phyloP scores from a whole-genome alignment of 2,797 vertebrate species.

The Syngnathus acus region DNA sequence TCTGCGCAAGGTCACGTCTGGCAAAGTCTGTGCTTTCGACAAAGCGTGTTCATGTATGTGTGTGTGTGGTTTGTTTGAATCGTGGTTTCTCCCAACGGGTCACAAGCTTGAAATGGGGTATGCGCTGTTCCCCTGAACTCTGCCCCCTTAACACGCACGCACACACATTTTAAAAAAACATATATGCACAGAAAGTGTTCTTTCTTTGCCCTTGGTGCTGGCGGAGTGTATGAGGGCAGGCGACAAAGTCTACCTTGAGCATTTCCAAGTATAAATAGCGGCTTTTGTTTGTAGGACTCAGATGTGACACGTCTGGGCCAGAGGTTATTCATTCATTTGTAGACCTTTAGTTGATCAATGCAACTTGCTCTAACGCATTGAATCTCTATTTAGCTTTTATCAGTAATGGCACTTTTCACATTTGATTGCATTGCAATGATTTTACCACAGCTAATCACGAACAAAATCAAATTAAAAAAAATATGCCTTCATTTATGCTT shows the following conservation, averaged over 20 bases:
- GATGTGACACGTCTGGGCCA: constrained; percentile 2
- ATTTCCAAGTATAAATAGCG: constrained; percentile 42
- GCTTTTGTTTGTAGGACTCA: constrained; percentile 41
- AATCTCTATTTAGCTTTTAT: constrained; percentile 26
- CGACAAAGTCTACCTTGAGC: constrained; percentile 32
- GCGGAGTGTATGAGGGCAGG: constrained; percentile 23
- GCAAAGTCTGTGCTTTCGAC: constrained; percentile 39
- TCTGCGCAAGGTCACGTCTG: constrained; percentile 64
- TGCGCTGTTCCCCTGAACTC: constrained; percentile 58
- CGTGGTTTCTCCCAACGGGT: constrained; percentile 45
- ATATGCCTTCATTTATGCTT: not conserved
- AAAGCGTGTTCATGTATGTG: constrained; percentile 17
- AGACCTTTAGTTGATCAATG: constrained; percentile 31
- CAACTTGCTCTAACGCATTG: constrained; percentile 15
- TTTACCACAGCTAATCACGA: too few relatives aligned
- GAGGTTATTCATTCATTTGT: constrained; percentile 32
- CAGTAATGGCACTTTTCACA: constrained; percentile 18
- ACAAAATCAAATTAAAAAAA: too few relatives aligned
- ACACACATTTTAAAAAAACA: constrained; percentile 15
- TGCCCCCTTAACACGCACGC: constrained; percentile 30
- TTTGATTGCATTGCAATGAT: too few relatives aligned
- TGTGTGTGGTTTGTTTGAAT: constrained; percentile 25
- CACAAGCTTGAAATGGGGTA: constrained; percentile 34
- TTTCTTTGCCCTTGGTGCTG: constrained; percentile 27
- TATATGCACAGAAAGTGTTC: constrained; percentile 38